Conservation (phyloP, 2,888 invertebrate species). For the Eumerus sabulonum region DNA sequence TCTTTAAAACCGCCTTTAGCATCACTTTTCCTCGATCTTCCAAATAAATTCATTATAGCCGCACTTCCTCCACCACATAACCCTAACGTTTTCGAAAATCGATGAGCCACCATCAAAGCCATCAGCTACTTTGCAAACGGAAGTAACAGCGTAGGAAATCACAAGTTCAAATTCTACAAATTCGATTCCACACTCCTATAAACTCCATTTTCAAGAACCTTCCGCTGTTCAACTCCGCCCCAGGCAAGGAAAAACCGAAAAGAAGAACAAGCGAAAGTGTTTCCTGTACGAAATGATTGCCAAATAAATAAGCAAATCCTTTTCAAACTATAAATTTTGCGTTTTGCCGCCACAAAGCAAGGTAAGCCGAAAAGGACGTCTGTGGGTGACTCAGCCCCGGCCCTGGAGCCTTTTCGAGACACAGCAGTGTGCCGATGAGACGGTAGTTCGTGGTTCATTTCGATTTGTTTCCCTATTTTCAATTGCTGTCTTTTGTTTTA, state of each 20-base stretch:
- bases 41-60: too few species aligned
- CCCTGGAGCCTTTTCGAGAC: background rate
- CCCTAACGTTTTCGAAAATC: too few species aligned
- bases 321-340: constrained; percentile 63
- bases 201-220: constrained; percentile 35
- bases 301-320: constrained; percentile 68
- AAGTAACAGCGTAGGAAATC: constrained; percentile 40
- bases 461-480: constrained; percentile 51
- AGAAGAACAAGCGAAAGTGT: constrained; percentile 42
- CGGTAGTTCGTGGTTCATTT: constrained; percentile 52
- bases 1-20: too few species aligned
- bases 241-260: background rate
- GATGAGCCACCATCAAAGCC: background rate
- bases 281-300: constrained; percentile 68
- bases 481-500: too few species aligned
- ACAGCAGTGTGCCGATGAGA: constrained; percentile 13
- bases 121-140: constrained; percentile 30
- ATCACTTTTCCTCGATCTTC: too few species aligned
- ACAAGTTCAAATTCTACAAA: constrained; percentile 45
- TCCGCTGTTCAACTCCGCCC: constrained; percentile 43
- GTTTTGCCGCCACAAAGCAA: background rate
- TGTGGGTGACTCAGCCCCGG: constrained; percentile 27
- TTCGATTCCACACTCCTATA: constrained; percentile 35
- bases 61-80: too few species aligned
- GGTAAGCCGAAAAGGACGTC: constrained; percentile 29